Base-by-base conservation (phyloP, 2,888 invertebrate species). In the Lithophane leautieri region DNA sequence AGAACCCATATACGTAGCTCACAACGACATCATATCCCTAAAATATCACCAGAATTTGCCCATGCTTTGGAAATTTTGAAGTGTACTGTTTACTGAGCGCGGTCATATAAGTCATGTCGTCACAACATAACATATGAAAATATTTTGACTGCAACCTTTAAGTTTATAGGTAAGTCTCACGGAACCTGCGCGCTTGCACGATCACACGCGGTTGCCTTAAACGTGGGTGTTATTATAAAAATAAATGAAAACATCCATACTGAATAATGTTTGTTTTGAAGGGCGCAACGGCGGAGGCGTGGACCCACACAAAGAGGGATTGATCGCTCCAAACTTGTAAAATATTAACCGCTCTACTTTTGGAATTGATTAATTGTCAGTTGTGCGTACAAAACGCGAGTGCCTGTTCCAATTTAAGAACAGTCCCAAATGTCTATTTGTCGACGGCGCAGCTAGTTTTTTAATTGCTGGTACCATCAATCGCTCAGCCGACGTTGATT, bases 291-390 rank as follows among this genome's bases (percentile, higher is more conserved):
- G 93, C 90, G 90, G 86, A 90, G 90, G 89, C 89, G 89, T 85
- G 90, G 96, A 95, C 96, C 96, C 96, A 96, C 96, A 95, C 96
- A 94, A 94, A 94, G 95, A 91, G 92, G 92, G 93, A 95, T 95
- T 95, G 94, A 95, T 95, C 86, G 93, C 88, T 91, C 84, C 88
- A 87, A 90, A 90, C 93, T 92, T 90, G 90, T 93, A 93, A 95
- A 95, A 94, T 95, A 94, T 94, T 92, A 93, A 91, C 81, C 89
- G 94, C 89, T 95, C 94, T 89, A 94, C 89, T 93, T 95, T 94
- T 91, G 86, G 90, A 94, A 95, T 95, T 96, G 96, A 96, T 96
- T 96, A 96, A 96, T 96, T 95, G 94, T 94, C 86, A 90, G 93
- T 92, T 92, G 89, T 88, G 91, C 90, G 88, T 91, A 89, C 90